Evolutionary conservation across 2,113 vertebrate genomes (phyloP), one percentile per base, ranked within the genome.

Genomic region (Rhinolophus ferrumequinum): DNA sequence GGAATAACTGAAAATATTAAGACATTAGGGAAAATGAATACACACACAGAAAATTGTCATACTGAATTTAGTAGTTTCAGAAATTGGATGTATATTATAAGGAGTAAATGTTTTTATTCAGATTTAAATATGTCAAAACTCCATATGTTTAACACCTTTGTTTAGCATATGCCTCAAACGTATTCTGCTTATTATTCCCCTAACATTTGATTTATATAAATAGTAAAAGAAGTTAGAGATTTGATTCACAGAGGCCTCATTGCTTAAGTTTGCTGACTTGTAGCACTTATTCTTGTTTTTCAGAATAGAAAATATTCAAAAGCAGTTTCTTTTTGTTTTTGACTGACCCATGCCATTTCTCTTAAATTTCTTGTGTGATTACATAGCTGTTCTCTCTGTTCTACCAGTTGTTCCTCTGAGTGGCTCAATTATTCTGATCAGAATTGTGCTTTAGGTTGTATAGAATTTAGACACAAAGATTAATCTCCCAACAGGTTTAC

Each of bases 121-220:
- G 26, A 67, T 89, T 94, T 97, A 96, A 96, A 89, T 90, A 81
- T 85, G 93, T 86, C 84, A 88, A 86, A 86, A 91, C 94, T 50
- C 56, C 50, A 8, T 94, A 94, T 93, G 94, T 85, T 90, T 96
- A 93, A 72, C 72, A 93, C 81, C 94, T 96, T 96, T 97, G 69
- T 93, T 95, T 97, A 96, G 77, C 92, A 79, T 83, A 93, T 93
- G 60, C 10, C 38, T 83, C 88, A 88, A 90, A 93, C 14, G 64
- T 90, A 70, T 75, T 96, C 81, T 94, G 72, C 69, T 86, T 88
- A 92, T 86, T 81, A 67, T 82, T 88, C 66, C 5, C 38, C 21
- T 93, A 70, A 72, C 58, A 84, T 97, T 95, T 96, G 83, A 58
- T 87, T 90, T 95, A 87, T 95, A 87, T 89, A 82, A 86, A 81